Base-by-base conservation (phyloP, 2,797 vertebrate species). In the Rhabdomys pumilio region DNA sequence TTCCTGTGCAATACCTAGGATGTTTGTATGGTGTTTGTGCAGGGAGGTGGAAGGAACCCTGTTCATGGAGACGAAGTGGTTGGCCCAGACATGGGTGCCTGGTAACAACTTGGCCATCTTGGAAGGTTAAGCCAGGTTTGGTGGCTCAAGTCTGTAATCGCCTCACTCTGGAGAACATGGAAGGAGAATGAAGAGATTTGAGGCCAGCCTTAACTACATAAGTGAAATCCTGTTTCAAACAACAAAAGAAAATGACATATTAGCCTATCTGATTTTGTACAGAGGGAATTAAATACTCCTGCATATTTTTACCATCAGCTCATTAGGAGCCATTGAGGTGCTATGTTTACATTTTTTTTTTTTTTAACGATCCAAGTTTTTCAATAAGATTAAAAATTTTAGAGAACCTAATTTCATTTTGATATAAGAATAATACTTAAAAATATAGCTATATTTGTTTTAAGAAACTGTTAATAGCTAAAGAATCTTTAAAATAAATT, bases 291-390 rank as follows among this genome's bases (percentile, higher is more conserved):
- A 72, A 96, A 91, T 82, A 29, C 20, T 77, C 31, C 19, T 84
- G 11, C 22, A 69, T 89, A 5, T 1, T 73, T 95, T 53, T 69
- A n/a, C 47, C 19, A n/a, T 67, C 47, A 12, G 50, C 31, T 85
- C 63, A 4, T 50, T n/a, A 67, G 59, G 38, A 91, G 63, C 50
- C 75, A 24, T 80, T 95, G 76, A 55, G n/a, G 67, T 50, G 41
- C 15, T 96, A 47, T 72, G 29, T 57, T 97, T 72, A 92, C 55
- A 69, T 96, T 96, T 96, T 95, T 22, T 59, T 61, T 61, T 61
- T 61, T 61, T 9, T 24, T 22, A 15, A 55, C 55, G 76, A 63
- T 81, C 65, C 55, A 82, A 72, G 75, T 14, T 95, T 97, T 96
- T 91, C 65, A 92, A 63, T 87, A 41, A 7, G 89, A 14, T 90